Conservation (phyloP, 1,140 invertebrate genomes). For the Cotesia typhae region DNA sequence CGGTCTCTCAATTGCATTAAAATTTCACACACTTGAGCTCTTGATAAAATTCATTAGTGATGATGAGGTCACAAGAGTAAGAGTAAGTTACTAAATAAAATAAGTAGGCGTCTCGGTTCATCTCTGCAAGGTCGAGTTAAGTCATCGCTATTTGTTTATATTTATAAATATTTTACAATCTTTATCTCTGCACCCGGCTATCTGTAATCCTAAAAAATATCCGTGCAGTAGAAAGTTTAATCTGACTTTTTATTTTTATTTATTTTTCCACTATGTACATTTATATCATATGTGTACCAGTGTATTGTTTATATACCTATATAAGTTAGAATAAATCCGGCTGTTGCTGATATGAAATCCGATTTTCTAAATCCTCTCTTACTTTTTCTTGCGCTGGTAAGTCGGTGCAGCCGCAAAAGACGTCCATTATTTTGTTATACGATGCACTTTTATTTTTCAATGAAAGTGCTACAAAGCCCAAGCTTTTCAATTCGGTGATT, state of each 20-base stretch:
- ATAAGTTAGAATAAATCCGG: constrained; percentile 6
- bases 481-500: constrained; percentile 22
- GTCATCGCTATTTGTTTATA: constrained; percentile 32
- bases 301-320: constrained; percentile 21
- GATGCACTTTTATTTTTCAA: neutral
- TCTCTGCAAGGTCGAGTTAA: neutral
- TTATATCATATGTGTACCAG: too few species aligned
- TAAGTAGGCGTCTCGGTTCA: neutral
- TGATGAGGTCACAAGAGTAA: constrained; percentile 35
- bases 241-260: neutral
- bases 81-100: neutral
- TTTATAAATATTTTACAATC: constrained; percentile 16
- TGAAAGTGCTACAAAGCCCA: neutral
- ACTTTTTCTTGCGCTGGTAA: constrained; percentile 11
- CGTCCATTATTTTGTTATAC: neutral
- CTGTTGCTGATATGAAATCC: constrained; percentile 33
- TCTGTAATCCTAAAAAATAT: too few species aligned
- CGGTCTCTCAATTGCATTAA: neutral
- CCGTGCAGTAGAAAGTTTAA: too few species aligned
- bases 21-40: constrained; percentile 11
- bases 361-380: constrained; percentile 38
- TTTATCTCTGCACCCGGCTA: too few species aligned
- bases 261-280: constrained; percentile 9
- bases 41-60: constrained; percentile 7
- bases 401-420: constrained; percentile 17